Evolutionary conservation across 2,797 vertebrate species (phyloP).

Genomic region (Botia kubotai): DNA sequence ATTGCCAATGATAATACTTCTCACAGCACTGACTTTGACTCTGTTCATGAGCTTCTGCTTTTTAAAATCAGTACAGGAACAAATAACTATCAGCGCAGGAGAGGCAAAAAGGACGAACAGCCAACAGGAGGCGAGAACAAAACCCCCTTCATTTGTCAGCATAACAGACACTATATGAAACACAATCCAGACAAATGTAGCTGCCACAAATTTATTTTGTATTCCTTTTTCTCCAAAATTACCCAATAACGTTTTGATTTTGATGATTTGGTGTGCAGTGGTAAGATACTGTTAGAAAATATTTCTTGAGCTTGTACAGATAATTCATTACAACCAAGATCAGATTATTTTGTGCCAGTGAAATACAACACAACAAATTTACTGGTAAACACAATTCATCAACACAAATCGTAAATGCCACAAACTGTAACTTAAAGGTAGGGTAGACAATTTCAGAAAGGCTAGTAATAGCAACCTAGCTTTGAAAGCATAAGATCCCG

Average conservation of each 20-base stretch:
- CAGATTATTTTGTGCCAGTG: too few relatives aligned
- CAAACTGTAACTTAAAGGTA: too few relatives aligned
- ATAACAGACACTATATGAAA: conserved; percentile 9
- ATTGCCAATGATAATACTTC: neutral
- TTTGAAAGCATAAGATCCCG: too few relatives aligned
- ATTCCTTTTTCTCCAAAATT: neutral
- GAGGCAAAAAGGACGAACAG: conserved; percentile 16
- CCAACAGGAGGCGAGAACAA: conserved; percentile 6
- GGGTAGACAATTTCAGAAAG: too few relatives aligned
- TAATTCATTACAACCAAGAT: too few relatives aligned
- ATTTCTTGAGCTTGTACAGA: neutral
- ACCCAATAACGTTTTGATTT: neutral
- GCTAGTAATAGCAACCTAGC: too few relatives aligned
- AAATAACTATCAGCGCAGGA: neutral
- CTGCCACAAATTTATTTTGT: neutral
- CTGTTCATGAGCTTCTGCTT: neutral
- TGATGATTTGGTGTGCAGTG: neutral
- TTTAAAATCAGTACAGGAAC: neutral
- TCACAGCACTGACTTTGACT: conserved; percentile 1
- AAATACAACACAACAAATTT: too few relatives aligned
- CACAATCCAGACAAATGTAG: neutral
- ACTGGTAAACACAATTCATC: too few relatives aligned
- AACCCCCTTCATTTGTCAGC: neutral
- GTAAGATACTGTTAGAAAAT: neutral
- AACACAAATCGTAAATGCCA: too few relatives aligned